phyloP scores from a whole-genome alignment of 2,888 invertebrate genomes.

The Leptura quadrifasciata region DNA sequence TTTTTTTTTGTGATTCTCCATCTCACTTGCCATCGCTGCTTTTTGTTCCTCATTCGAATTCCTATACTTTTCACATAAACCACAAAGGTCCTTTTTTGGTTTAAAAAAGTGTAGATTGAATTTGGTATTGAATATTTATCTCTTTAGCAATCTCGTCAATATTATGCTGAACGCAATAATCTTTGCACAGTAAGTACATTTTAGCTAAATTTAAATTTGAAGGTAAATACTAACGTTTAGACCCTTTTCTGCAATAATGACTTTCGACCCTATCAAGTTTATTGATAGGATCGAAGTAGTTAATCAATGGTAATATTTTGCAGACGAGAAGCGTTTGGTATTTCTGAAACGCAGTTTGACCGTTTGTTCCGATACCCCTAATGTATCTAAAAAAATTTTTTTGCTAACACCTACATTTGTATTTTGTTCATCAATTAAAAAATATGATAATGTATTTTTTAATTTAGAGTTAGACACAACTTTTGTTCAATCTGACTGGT shows the following conservation, averaged over 20 bases:
- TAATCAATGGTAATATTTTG: neutral
- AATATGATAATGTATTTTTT: neutral
- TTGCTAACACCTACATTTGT: neutral
- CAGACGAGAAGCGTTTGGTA: neutral
- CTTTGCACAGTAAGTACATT: too few species aligned
- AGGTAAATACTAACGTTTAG: too few species aligned
- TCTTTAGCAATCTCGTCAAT: too few species aligned
- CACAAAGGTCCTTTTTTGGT: too few species aligned
- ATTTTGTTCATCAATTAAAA: too few species aligned
- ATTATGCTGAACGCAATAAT: too few species aligned
- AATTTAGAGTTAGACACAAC: neutral
- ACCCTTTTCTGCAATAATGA: too few species aligned
- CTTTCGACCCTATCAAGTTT: too few species aligned
- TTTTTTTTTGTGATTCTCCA: neutral
- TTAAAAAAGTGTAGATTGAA: too few species aligned
- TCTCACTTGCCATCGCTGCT: neutral
- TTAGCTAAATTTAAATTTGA: too few species aligned
- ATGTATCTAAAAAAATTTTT: neutral
- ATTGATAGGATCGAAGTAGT: constrained; percentile 22
- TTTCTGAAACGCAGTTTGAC: neutral
- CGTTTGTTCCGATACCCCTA: neutral
- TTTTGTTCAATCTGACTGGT: neutral
- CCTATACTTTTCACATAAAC: too few species aligned
- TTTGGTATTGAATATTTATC: too few species aligned
- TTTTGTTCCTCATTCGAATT: neutral